A percentile compares a stretch with the other conserved stretches of the same genome.
Evolutionary conservation across 2,113 vertebrate genomes (phyloP).

Genomic region (Triplophysa siluroides): DNA sequence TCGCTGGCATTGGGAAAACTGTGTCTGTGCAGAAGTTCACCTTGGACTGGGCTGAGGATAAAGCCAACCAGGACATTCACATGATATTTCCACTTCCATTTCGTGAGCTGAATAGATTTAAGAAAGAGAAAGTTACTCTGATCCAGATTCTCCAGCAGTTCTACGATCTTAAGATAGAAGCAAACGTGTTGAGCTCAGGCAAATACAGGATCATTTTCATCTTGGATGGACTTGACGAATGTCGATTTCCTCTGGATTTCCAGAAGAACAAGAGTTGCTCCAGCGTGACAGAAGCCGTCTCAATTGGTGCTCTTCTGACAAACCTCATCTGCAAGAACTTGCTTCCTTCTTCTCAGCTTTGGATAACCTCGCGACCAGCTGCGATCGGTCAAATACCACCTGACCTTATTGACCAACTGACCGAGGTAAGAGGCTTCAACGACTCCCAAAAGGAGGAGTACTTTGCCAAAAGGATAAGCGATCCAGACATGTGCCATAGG

Average conservation of each 20-base stretch:
- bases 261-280: constrained; percentile 24
- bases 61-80: constrained; percentile 14
- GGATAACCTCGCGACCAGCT: constrained; percentile 55
- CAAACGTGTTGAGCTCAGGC: constrained; percentile 31
- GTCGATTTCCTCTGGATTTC: constrained; percentile 23
- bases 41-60: constrained; percentile 56
- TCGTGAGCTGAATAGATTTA: constrained; percentile 57
- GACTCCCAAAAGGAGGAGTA: constrained; percentile 55
- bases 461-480: constrained; percentile 36
- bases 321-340: constrained; percentile 59
- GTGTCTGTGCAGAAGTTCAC: constrained; percentile 50
- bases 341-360: constrained; percentile 53
- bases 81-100: constrained; percentile 57
- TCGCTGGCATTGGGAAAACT: constrained; percentile 46
- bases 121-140: constrained; percentile 27
- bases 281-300: constrained; percentile 35
- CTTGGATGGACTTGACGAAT: constrained; percentile 58
- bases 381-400: constrained; percentile 35
- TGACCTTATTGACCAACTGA: constrained; percentile 40
- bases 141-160: constrained; percentile 49
- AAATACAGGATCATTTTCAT: constrained; percentile 52
- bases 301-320: constrained; percentile 34
- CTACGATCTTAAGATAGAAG: constrained; percentile 52
- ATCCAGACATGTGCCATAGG: constrained; percentile 36
- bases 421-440: constrained; percentile 50